Base-by-base conservation (phyloP, 2,888 invertebrate genomes). In the Coelinius sp. region DNA sequence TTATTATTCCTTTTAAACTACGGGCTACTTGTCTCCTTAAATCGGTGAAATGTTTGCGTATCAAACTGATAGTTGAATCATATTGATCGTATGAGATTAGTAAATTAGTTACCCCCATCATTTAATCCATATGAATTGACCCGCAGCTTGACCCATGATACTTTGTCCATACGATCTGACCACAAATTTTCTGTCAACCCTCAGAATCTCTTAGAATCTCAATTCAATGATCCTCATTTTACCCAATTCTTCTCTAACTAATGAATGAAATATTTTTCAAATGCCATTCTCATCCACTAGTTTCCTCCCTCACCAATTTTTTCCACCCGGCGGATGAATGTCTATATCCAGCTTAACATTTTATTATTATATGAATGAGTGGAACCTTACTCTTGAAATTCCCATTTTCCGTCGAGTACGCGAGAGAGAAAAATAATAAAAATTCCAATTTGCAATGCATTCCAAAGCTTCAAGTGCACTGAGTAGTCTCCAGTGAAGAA, bases 361-460 rank as follows among this genome's bases (percentile, higher is more conserved):
- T 38, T 62, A n/a, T 38, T 24, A 3, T 14, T 46, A 31, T 24
- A n/a, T 12, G 12, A 66, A 17, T 59, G 46, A 56, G 41, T 5
- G n/a, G n/a, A n/a, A 49, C 46, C 4, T 25, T 6, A 27, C 56
- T 56, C 56, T 56, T 59, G 59, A 59, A 59, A 59, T 59, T 59
- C 59, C 59, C 59, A 59, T 59, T 59, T 35, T 5, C 59, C 35
- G 35, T 35, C 35, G 35, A 59, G 59, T 20, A 59, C 20, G n/a
- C n/a, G 35, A 62, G 17, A 53, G 56, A 68, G 52, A 52, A 69
- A 74, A 70, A 72, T 70, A 66, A 72, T 70, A 70, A 74, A 72
- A 68, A 74, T 72, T 72, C 71, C 68, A 69, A 74, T 74, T 72
- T 49, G 59, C 72, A 25, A 67, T 71, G 71, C 68, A 63, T 71